These are phyloP conservation scores for Clarias pachynema DNA, from an alignment of 2,797 vertebrate species.

Conservation along the genomic window DNA sequence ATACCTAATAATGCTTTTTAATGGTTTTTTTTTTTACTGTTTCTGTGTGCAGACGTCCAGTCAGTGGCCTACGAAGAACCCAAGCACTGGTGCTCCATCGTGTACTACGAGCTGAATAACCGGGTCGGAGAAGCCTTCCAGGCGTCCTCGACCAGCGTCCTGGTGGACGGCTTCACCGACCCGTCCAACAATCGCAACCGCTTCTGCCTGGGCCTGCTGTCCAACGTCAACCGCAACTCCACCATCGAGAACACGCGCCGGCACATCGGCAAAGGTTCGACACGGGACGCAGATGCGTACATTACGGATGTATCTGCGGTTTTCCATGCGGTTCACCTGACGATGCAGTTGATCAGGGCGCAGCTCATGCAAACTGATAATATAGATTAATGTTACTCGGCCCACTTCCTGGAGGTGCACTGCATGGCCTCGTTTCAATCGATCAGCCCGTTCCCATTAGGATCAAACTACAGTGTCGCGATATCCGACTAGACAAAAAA, in stretches of 20 bases:
- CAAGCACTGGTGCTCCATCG: constrained; percentile 98
- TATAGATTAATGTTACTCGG: constrained; percentile 3
- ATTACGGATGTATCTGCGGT: neutral
- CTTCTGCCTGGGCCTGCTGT: constrained; percentile 96
- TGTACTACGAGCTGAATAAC: constrained; percentile 99
- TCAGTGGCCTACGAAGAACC: constrained; percentile 96
- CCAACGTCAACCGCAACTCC: constrained; percentile 98
- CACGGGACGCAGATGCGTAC: neutral
- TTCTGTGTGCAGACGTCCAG: constrained; percentile 85
- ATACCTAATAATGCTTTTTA: neutral
- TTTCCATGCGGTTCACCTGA: neutral
- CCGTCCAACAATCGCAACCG: constrained; percentile 99
- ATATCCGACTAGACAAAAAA: neutral
- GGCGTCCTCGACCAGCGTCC: constrained; percentile 93
- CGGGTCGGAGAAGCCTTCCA: constrained; percentile 96
- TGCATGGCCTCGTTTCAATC: constrained; percentile 4
- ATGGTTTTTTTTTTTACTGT: neutral
- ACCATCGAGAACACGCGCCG: constrained; percentile 97
- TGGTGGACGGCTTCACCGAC: constrained; percentile 98
- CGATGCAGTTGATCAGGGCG: neutral
- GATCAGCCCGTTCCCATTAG: constrained; percentile 8
- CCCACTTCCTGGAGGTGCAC: neutral
- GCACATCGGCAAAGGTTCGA: constrained; percentile 94
- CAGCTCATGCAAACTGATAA: constrained; percentile 14
- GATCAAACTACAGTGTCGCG: neutral